These are phyloP conservation scores for Morpho deidamia DNA, from an alignment of 2,888 invertebrate species.

Conservation along the genomic window DNA sequence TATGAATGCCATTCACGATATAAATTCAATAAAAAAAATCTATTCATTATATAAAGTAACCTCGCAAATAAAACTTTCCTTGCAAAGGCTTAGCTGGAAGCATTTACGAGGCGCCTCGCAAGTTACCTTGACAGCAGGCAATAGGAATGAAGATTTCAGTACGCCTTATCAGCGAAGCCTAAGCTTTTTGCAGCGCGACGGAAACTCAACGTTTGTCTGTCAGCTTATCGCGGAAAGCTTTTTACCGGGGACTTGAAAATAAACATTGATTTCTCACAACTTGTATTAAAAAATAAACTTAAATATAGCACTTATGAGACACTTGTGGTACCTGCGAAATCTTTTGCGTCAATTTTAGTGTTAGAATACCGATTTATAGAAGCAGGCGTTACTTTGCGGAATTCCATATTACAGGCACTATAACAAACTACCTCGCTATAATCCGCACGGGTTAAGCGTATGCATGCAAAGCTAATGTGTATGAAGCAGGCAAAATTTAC, in stretches of 20 bases:
- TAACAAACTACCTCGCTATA: too few relatives aligned
- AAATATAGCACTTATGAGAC: too few relatives aligned
- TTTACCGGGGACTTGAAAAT: constrained; percentile 17
- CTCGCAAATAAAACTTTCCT: constrained; percentile 8
- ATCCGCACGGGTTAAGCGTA: too few relatives aligned
- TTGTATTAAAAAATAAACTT: neutral
- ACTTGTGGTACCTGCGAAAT: too few relatives aligned
- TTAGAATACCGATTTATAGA: too few relatives aligned
- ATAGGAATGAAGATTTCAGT: constrained; percentile 23
- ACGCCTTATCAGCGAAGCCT: constrained; percentile 30
- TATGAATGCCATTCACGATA: too few relatives aligned
- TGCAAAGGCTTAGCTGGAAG: constrained; percentile 1
- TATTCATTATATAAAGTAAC: neutral
- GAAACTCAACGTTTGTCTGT: constrained; percentile 33
- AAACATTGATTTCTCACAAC: constrained; percentile 12
- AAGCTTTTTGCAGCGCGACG: constrained; percentile 30
- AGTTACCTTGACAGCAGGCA: constrained; percentile 17
- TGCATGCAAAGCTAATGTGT: too few relatives aligned
- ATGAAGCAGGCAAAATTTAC: too few relatives aligned
- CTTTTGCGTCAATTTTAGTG: too few relatives aligned
- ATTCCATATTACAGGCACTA: too few relatives aligned
- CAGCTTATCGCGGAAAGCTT: constrained; percentile 26
- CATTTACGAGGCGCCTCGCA: constrained; percentile 20
- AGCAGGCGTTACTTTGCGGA: too few relatives aligned
- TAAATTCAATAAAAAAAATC: too few relatives aligned